phyloP scores from a whole-genome alignment of 2,888 invertebrate genomes.

The Sinotaia quadrata region DNA sequence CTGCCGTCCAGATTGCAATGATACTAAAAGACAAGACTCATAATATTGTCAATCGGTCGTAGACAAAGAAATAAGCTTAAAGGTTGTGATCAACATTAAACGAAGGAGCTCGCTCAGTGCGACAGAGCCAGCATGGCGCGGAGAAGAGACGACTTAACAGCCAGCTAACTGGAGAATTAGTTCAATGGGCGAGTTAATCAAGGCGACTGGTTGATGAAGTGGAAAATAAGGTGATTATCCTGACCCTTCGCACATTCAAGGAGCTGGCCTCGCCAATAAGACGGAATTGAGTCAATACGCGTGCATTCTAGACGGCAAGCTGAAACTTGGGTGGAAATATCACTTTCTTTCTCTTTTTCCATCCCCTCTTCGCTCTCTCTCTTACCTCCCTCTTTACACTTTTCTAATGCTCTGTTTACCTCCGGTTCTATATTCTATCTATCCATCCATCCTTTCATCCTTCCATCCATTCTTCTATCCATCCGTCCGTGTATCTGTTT shows the following conservation, averaged over 20 bases:
- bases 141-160: constrained; percentile 31
- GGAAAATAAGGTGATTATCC: constrained; percentile 36
- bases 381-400: not conserved
- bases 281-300: constrained; percentile 33
- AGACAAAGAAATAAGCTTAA: no score
- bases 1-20: no score
- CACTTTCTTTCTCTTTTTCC: not conserved
- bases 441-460: no score
- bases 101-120: no score
- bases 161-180: constrained; percentile 36
- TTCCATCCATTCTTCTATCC: no score
- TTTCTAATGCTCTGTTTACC: not conserved
- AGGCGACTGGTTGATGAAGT: constrained; percentile 34
- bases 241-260: constrained; percentile 32
- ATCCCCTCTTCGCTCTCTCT: no score
- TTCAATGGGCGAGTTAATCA: constrained; percentile 37
- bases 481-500: no score
- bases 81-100: no score
- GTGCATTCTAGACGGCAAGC: not conserved
- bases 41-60: no score
- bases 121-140: constrained; percentile 11
- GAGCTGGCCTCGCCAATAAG: constrained; percentile 32
- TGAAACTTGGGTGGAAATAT: not conserved
- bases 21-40: constrained; percentile 24
- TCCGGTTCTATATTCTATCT: no score